Conservation (phyloP, 2,888 invertebrate species). For the Sinodicranocentrus sp. region DNA sequence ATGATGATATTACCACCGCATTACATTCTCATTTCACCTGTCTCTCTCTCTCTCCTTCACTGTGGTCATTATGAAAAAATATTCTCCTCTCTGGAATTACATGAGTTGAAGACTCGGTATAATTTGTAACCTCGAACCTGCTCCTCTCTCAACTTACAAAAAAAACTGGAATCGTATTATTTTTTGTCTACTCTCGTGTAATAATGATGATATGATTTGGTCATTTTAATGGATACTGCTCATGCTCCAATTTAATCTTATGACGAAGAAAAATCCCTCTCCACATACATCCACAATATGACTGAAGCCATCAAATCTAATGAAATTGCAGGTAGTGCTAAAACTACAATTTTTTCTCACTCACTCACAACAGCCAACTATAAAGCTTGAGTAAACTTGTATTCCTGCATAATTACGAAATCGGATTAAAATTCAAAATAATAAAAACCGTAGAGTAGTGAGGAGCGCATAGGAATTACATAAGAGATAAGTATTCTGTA, state of each 20-base stretch:
- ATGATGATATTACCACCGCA: conserved; percentile 16
- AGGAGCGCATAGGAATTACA: no score
- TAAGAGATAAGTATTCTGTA: no score
- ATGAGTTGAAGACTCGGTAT: conserved; percentile 5
- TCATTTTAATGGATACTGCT: conserved; percentile 7
- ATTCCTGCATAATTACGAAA: no score
- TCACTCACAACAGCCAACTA: no score
- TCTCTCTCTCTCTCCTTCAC: neutral
- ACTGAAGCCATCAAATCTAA: no score
- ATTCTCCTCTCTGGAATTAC: conserved; percentile 14
- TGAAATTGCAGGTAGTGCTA: no score
- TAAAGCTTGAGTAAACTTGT: no score
- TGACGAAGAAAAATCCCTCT: neutral
- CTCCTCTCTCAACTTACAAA: neutral
- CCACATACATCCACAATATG: no score
- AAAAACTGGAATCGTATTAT: neutral
- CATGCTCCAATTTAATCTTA: conserved; percentile 6
- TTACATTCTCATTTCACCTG: conserved; percentile 23
- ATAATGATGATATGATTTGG: conserved; percentile 6
- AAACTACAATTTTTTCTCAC: no score
- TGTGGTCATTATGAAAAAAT: conserved; percentile 8
- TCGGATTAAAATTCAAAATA: no score
- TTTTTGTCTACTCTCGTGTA: neutral
- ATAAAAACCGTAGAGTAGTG: no score
- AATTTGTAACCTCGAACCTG: conserved; percentile 7